Base-by-base conservation (phyloP, 1,140 invertebrate species). In the Coboldia fuscipes region DNA sequence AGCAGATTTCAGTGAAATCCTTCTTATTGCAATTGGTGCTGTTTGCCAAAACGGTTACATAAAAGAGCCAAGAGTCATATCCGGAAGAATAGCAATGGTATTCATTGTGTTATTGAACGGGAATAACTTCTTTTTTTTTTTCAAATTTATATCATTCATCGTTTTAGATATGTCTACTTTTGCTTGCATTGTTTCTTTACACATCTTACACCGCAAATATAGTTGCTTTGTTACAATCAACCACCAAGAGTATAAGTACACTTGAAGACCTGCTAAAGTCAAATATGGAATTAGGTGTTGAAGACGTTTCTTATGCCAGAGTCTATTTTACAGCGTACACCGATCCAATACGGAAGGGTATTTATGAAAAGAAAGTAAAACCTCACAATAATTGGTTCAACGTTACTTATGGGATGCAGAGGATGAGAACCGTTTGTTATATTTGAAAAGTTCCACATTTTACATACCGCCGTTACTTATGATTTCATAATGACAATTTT, bases 221-320 rank as follows among this genome's bases (percentile, higher is more conserved):
- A 28, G 62, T 65, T 2, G 50, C 54, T 6, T 37, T 65, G 18
- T 41, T 65, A 2, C 61, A 63, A 37, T 56, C 58, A 1, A 57
- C 58, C 3, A 51, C 54, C 1, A 42, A 51, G 4, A 58, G 51
- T 15, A 61, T 65, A 7, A 48, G 49, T 15, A 57, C 49, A n/a
- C 9, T 57, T 2, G 21, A 46, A 4, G 56, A 61, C 34, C 43
- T 65, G 4, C 43, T 57, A 3, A 34, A 54, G 19, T 54, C 56
- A 30, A 46, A 51, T 4, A 33, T 59, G 5, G 47, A 42, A 21
- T n/a, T 57, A 1, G 55, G 43, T 0, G 44, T 41, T 0, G 40
- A 52, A 15, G 53, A 59, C 28, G 41, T 42, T 17, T 41, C 54
- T 28, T 65, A 50, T 35, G 51, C 46, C 31, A 39, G 45, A n/a